These are phyloP conservation scores for Vultur gryphus DNA, from an alignment of 2,797 vertebrate genomes.

Conservation along the genomic window DNA sequence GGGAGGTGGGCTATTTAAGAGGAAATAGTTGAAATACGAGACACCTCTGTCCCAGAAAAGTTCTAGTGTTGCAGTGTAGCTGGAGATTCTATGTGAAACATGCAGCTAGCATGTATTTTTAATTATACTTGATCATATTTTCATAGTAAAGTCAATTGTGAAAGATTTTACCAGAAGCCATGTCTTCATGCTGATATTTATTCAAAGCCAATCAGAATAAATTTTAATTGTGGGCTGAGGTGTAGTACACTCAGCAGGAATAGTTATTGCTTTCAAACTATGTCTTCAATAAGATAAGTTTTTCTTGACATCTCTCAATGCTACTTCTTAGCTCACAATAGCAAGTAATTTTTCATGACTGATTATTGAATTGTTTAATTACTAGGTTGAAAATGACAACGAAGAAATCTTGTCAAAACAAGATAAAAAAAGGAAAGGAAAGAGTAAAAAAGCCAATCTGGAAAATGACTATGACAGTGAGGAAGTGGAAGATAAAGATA, in stretches of 20 bases:
- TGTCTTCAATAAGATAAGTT: not conserved
- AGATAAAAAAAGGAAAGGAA: constrained; percentile 91
- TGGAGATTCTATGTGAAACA: not conserved
- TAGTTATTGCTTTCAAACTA: not conserved
- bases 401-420: constrained; percentile 77
- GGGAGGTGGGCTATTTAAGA: not conserved
- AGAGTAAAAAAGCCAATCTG: constrained; percentile 80
- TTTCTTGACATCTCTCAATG: not conserved
- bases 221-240: not conserved
- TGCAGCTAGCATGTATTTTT: not conserved
- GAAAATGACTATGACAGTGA: constrained; percentile 85
- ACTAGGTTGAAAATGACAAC: constrained; percentile 79
- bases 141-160: not conserved
- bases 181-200: not conserved
- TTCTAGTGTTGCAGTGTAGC: not conserved
- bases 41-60: not conserved
- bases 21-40: not conserved
- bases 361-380: constrained; percentile 17
- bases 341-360: not conserved
- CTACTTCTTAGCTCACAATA: not conserved
- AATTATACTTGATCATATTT: not conserved
- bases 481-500: constrained; percentile 79
- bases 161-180: not conserved
- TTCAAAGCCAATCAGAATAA: not conserved
- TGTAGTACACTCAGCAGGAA: not conserved